Base-by-base conservation (phyloP, 2,888 invertebrate genomes). In the Catocala nupta region DNA sequence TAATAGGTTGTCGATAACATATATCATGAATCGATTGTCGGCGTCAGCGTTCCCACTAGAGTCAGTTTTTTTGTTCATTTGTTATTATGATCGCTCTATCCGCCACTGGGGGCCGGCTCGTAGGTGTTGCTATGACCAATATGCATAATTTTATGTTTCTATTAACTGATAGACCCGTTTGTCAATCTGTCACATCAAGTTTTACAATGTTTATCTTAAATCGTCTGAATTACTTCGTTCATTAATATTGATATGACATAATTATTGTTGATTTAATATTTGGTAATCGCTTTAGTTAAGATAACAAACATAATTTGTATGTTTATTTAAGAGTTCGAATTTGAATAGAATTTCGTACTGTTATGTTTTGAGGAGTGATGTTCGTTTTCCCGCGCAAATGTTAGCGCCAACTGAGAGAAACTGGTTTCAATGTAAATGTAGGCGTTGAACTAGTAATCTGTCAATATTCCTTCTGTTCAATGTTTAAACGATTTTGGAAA, bases 121-220 rank as follows among this genome's bases (percentile, higher is more conserved):
- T 83, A 81, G 82, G 85, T 80, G 85, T 81, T 60, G 54, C 71
- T 77, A 78, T 73, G 52, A 68, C 61, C 75, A 75, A 81, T 86
- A 81, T 80, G 73, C 84, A 87, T 88, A 87, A 87, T 86, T 81
- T 83, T 84, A 87, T 83, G 81, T 76, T 77, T 81, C 74, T 81
- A 83, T 84, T 75, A 82, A 71, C 65, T 56, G 58, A 71, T 12
- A 70, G 56, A 67, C 62, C 13, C 44, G 70, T 67, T 65, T 65
- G 55, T 64, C 58, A 70, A 36, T 55, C 34, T 61, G 49, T 44
- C 45, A 67, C 12, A 65, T 63, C 51, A 65, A 64, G 49, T 59
- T 75, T 64, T 60, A 62, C 33, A 57, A 66, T 63, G 12, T 65
- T 64, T 65, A 55, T 58, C 44, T 59, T 55, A 65, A 71, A 63